A percentile compares a stretch with the other conserved stretches of the same genome.
Evolutionary conservation across 2,113 vertebrate species (phyloP).

Genomic region (Xyrauchen texanus): DNA sequence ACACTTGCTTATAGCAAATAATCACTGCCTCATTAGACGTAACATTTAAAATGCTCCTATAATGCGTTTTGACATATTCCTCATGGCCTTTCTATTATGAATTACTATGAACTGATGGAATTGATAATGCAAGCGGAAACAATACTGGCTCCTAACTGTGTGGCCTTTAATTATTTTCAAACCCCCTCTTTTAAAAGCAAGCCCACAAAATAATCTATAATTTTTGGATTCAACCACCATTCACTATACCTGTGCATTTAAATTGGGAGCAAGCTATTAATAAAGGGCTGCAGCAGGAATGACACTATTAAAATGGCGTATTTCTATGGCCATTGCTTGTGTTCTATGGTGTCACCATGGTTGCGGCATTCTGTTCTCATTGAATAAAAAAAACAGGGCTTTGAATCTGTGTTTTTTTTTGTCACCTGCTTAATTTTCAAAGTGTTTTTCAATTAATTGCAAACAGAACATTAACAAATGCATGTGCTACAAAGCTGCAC

Average conservation of each 20-base stretch:
- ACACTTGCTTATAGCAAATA: not conserved
- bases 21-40: not conserved
- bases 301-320: conserved; percentile 9
- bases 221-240: not conserved
- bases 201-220: not conserved
- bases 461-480: not conserved
- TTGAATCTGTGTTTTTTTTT: conserved; percentile 54
- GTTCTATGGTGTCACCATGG: conserved; percentile 59
- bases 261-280: too few species aligned
- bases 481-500: not conserved
- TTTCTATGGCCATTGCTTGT: conserved; percentile 46
- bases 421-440: conserved; percentile 36
- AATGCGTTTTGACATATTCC: not conserved
- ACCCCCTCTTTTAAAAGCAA: not conserved
- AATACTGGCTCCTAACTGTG: not conserved
- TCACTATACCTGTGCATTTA: too few species aligned
- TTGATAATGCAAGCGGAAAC: too few species aligned
- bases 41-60: not conserved
- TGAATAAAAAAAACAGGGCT: conserved; percentile 67
- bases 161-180: not conserved
- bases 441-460: conserved; percentile 6
- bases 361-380: conserved; percentile 56
- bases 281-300: not conserved
- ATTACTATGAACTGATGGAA: not conserved
- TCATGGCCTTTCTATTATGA: not conserved